These are phyloP conservation scores for Phrynosoma blainvillii DNA, from an alignment of 2,113 vertebrate species.

Conservation along the genomic window DNA sequence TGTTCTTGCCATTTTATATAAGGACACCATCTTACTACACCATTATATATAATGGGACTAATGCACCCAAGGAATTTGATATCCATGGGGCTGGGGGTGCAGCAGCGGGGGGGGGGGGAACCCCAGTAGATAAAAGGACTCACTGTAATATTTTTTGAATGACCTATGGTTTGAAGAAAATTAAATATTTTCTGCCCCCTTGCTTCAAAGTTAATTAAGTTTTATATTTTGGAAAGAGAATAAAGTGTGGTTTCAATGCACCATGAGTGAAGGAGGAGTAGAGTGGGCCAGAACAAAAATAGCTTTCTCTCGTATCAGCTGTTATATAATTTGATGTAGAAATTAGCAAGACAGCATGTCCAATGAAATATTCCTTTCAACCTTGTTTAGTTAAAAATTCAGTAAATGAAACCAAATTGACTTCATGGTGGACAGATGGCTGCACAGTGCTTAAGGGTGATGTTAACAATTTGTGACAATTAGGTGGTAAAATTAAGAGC, in stretches of 20 bases:
- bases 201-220: not conserved
- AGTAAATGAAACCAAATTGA: conserved; percentile 32
- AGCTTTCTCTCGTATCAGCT: conserved; percentile 30
- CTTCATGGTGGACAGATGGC: conserved; percentile 56
- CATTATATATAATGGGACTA: no score
- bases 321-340: conserved; percentile 38
- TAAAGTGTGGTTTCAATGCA: conserved; percentile 1
- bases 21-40: no score
- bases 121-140: no score
- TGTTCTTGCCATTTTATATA: no score
- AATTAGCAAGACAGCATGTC: conserved; percentile 50
- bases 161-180: not conserved
- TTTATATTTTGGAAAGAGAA: conserved; percentile 30
- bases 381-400: conserved; percentile 4
- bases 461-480: conserved; percentile 53
- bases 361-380: conserved; percentile 29
- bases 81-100: no score
- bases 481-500: conserved; percentile 43
- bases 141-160: not conserved
- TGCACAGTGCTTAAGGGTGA: conserved; percentile 45
- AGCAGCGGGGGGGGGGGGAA: no score
- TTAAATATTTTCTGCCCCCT: not conserved
- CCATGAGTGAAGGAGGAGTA: conserved; percentile 3
- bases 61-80: no score
- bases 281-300: conserved; percentile 18